Conservation (phyloP, 2,888 invertebrate species). For the Himalopsyche japonica region DNA sequence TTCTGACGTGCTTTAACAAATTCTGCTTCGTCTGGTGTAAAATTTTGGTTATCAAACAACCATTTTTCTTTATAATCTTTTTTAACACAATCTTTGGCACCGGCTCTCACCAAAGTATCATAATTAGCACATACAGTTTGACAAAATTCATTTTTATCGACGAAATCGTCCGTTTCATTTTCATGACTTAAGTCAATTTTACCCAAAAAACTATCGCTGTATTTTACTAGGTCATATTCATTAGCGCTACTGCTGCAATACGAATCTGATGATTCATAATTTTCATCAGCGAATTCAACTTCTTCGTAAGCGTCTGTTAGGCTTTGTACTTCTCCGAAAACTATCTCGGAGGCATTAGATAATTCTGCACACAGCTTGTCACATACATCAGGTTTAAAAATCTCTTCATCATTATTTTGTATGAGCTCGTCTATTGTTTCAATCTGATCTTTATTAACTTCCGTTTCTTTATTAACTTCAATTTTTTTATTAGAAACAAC, state of each 20-base stretch:
- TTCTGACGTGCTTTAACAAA: neutral
- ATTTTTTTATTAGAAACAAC: neutral
- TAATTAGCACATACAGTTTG: neutral
- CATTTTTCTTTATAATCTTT: neutral
- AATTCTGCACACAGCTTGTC: neutral
- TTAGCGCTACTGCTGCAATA: neutral
- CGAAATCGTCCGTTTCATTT: neutral
- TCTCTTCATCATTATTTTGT: neutral
- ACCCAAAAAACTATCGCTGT: neutral
- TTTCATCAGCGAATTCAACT: neutral
- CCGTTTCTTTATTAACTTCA: neutral
- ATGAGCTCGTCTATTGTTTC: neutral
- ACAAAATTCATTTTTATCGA: neutral
- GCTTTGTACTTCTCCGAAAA: neutral
- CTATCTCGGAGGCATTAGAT: neutral
- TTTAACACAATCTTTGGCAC: neutral
- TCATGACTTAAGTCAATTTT: neutral
- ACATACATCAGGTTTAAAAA: neutral
- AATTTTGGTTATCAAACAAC: neutral
- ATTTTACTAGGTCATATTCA: slow-evolving; percentile 18
- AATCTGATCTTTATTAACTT: neutral
- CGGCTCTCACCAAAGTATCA: neutral
- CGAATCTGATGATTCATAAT: neutral
- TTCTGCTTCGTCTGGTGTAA: neutral
- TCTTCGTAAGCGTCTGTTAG: neutral